Evolutionary conservation across 1,140 invertebrate genomes (phyloP).

Genomic region (Penaeus indicus): DNA sequence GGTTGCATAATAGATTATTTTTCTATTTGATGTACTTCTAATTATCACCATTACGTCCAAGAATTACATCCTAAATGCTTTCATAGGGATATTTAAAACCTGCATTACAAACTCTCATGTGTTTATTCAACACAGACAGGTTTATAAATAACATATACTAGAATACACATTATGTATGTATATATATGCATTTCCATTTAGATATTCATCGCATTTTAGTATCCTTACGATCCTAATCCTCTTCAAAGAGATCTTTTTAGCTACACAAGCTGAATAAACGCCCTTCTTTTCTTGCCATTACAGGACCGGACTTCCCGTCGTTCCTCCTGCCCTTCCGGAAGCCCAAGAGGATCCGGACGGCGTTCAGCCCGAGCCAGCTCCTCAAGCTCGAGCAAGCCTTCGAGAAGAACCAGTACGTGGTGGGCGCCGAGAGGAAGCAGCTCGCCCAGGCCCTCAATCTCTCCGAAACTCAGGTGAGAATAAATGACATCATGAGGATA

Average conservation of each 20-base stretch:
- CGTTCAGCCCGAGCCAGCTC: conserved; percentile 60
- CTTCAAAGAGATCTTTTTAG: background rate
- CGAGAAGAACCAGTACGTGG: conserved; percentile 61
- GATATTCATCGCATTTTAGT: background rate
- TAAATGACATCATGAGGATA: background rate
- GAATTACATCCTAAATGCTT: too few species aligned
- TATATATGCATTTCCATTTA: conserved; percentile 11
- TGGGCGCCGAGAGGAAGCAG: conserved; percentile 59
- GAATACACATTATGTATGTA: conserved; percentile 6
- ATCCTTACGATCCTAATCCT: background rate
- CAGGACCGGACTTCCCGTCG: conserved; percentile 52
- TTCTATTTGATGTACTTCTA: too few species aligned
- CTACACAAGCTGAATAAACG: background rate
- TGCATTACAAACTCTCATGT: too few species aligned
- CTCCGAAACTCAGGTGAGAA: conserved; percentile 54
- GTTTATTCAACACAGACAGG: background rate
- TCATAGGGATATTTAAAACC: too few species aligned
- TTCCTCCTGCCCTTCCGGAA: conserved; percentile 58
- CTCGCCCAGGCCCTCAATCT: conserved; percentile 57
- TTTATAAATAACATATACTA: background rate
- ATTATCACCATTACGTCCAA: too few species aligned
- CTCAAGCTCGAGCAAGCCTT: conserved; percentile 58
- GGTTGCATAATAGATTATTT: too few species aligned
- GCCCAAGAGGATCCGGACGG: conserved; percentile 59
- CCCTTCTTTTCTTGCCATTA: background rate